Base-by-base conservation (phyloP, 2,797 vertebrate genomes). In the Melanotaenia pygmaea region DNA sequence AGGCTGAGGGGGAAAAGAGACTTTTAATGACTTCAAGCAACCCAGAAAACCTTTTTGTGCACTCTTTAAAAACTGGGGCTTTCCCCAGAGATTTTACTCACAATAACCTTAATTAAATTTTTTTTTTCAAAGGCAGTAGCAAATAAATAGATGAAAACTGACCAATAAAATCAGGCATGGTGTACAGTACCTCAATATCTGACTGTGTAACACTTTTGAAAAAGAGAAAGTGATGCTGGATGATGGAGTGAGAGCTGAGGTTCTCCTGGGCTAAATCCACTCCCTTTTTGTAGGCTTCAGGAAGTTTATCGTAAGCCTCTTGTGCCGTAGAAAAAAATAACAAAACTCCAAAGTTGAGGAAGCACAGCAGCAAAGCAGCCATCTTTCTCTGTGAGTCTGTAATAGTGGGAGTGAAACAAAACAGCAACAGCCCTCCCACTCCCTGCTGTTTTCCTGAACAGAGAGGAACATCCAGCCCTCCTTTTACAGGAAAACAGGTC, bases 221-320 rank as follows among this genome's bases (percentile, higher is more conserved):
- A 86, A 90, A 94, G 16, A 88, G 82, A 64, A 94, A 94, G 59
- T 91, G 88, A 32, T 88, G 84, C 59, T 81, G 86, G 66, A 92
- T 79, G 24, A 68, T 59, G 0, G 61, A 1, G 1, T 90, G 88
- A 18, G 83, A 77, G 77, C 80, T 60, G 35, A 94, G 53, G 28
- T 91, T 84, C 57, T 86, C 56, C 79, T 93, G 69, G 10, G 89
- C 85, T 45, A 95, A 59, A 18, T 93, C 89, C 20, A 94, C 93
- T 74, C 93, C 94, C 69, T 83, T 91, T 79, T 28, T 93, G 76
- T 84, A 89, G 45, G 32, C 12, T 1, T 88, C 90, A 1, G 92
- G 43, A 3, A 95, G 92, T 2, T 53, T 47, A 0, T 50, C 7
- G 59, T 93, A 93, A 18, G 77, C 77, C 30, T 74, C 71, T 54